Base-by-base conservation (phyloP, 2,888 invertebrate species). In the Tetheella fluctuosa region DNA sequence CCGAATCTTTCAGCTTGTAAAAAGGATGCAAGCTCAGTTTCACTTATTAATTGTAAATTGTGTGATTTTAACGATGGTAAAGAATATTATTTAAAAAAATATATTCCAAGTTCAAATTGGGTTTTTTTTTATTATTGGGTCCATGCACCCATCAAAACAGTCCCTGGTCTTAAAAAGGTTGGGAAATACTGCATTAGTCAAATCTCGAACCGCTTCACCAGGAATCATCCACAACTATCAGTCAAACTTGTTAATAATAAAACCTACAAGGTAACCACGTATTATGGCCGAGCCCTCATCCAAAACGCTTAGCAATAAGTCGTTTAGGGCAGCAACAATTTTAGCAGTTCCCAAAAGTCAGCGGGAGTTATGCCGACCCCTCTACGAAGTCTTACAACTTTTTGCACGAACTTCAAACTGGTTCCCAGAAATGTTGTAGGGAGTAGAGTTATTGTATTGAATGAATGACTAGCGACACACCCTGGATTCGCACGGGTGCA, bases 271-370 rank as follows among this genome's bases (percentile, higher is more conserved):
- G 4, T 53, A n/a, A 53, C 13, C 52, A 15, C 28, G 12, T 54
- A 5, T 34, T 25, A 15, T 25, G 23, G 42, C 58, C 23, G 20
- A 52, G 57, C 57, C 55, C 42, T 52, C 17, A 28, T 28, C n/a
- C 34, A 55, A 37, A 34, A 55, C 8, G 34, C 54, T 48, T 48
- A 20, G 17, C 48, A 30, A 34, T 55, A 55, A 55, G 37, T 55
- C 55, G 55, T 55, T 55, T 34, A 10, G 34, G 54, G 34, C 20
- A 30, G 34, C 23, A 37, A 69, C 57, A 56, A 55, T 64, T 71
- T 65, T 58, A 34, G 58, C 67, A 59, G 61, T 79, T 79, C 79
- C 76, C 70, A 64, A 74, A 76, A 79, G 55, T 62, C 76, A 68
- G 72, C 73, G 70, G 76, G 71, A 62, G 48, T 17, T 42, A 64